Conservation (phyloP, 2,888 invertebrate genomes). For the Aphrophora alni region DNA sequence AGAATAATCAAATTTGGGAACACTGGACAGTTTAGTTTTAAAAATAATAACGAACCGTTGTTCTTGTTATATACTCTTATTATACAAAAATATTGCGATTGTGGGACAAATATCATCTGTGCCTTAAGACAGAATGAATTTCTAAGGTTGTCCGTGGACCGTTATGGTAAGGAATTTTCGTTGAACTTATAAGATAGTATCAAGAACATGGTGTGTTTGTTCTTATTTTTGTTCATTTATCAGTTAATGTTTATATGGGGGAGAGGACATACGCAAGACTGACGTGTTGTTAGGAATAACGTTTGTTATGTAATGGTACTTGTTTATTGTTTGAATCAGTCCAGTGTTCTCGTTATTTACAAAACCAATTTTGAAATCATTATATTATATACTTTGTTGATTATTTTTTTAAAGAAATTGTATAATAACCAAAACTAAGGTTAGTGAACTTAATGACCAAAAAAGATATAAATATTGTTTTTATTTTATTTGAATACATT, state of each 20-base stretch:
- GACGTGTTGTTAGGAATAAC: conserved; percentile 38
- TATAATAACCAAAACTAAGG: not conserved
- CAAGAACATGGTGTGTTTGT: not conserved
- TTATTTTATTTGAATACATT: not conserved
- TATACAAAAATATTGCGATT: conserved; percentile 23
- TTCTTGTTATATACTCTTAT: not conserved
- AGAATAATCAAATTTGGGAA: conserved; percentile 24
- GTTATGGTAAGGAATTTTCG: conserved; percentile 32
- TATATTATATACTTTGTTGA: conserved; percentile 9
- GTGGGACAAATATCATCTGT: conserved; percentile 42
- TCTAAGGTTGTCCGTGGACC: conserved; percentile 40
- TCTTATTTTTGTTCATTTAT: not conserved
- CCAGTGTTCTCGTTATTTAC: conserved; percentile 29
- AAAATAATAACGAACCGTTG: conserved; percentile 22
- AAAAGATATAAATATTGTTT: not conserved
- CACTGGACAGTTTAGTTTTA: conserved; percentile 27
- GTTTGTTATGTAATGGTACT: conserved; percentile 27
- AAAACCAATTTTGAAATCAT: conserved; percentile 4
- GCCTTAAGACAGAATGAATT: conserved; percentile 41
- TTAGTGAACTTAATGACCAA: conserved; percentile 1
- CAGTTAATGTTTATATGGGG: conserved; percentile 19
- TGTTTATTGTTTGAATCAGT: conserved; percentile 8
- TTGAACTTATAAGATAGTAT: conserved; percentile 23
- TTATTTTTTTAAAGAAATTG: conserved; percentile 2
- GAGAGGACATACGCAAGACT: conserved; percentile 35